Conservation (phyloP, 2,888 invertebrate genomes). For the Dastarcus helophoroides region DNA sequence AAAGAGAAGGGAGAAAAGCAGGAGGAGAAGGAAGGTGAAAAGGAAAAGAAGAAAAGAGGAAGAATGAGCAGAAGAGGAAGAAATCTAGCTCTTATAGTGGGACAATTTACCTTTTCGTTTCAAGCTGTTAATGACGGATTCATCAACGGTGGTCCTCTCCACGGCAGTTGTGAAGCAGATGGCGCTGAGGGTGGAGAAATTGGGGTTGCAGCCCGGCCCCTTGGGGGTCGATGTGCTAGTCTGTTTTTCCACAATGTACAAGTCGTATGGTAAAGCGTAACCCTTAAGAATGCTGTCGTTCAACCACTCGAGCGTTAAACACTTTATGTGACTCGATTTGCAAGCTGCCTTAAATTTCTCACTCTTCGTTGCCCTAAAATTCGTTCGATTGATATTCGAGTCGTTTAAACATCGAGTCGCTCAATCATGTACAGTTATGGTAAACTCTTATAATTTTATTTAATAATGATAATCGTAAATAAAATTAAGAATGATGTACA, state of each 20-base stretch:
- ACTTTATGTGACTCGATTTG: slow-evolving; percentile 40
- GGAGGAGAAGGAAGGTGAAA: too few species aligned
- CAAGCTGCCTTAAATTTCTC: slow-evolving; percentile 58
- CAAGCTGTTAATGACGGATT: slow-evolving; percentile 11
- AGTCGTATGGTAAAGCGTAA: slow-evolving; percentile 52
- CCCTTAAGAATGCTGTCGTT: slow-evolving; percentile 63
- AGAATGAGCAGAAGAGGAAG: not conserved
- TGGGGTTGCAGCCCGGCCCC: slow-evolving; percentile 32
- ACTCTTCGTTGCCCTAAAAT: slow-evolving; percentile 50
- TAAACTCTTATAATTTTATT: too few species aligned
- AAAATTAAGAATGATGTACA: too few species aligned
- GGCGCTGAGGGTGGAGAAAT: slow-evolving; percentile 41
- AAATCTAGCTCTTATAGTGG: not conserved
- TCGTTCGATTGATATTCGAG: too few species aligned
- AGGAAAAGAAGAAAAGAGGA: slow-evolving; percentile 4
- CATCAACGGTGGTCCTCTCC: slow-evolving; percentile 12
- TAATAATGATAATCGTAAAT: too few species aligned
- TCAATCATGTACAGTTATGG: too few species aligned
- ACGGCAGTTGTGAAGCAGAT: too few species aligned
- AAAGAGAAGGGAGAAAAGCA: too few species aligned
- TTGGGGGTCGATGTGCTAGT: slow-evolving; percentile 63
- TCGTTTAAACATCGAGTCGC: too few species aligned
- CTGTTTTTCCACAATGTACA: slow-evolving; percentile 46
- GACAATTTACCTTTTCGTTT: slow-evolving; percentile 15
- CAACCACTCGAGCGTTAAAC: slow-evolving; percentile 70